Evolutionary conservation across 2,797 vertebrate genomes (phyloP).

Genomic region (Cuniculus paca): DNA sequence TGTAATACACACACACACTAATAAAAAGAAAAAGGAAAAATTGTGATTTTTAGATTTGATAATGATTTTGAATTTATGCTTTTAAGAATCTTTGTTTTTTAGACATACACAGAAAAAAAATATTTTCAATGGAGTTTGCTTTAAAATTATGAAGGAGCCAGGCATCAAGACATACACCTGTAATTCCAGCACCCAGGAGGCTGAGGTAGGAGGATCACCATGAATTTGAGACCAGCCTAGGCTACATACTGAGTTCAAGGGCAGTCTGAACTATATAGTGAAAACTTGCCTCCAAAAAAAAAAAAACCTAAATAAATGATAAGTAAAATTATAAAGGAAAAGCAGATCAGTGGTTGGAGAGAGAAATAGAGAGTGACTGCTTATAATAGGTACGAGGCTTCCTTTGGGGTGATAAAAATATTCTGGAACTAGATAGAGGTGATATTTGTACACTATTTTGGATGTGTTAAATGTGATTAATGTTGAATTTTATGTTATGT

Average conservation of each 20-base stretch:
- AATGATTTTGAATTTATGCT: background rate
- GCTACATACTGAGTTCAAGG: background rate
- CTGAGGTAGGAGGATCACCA: background rate
- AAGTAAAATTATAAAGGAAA: background rate
- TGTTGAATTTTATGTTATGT: background rate
- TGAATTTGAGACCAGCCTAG: background rate
- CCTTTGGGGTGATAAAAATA: background rate
- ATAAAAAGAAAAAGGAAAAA: background rate
- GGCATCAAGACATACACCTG: background rate
- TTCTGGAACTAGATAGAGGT: background rate
- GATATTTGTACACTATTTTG: background rate
- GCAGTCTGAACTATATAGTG: background rate
- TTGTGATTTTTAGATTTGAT: background rate
- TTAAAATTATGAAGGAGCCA: background rate
- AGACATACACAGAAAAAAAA: background rate
- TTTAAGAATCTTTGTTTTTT: slow-evolving; percentile 3
- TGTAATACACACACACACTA: background rate
- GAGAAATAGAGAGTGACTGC: background rate
- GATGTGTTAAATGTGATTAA: background rate
- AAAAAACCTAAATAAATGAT: background rate
- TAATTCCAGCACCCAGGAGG: background rate
- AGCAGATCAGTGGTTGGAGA: background rate
- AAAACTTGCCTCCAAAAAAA: background rate
- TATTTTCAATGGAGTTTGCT: background rate
- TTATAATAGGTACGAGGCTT: background rate